These are phyloP conservation scores for Gallinago media DNA, from an alignment of 2,113 vertebrate genomes.

Conservation along the genomic window DNA sequence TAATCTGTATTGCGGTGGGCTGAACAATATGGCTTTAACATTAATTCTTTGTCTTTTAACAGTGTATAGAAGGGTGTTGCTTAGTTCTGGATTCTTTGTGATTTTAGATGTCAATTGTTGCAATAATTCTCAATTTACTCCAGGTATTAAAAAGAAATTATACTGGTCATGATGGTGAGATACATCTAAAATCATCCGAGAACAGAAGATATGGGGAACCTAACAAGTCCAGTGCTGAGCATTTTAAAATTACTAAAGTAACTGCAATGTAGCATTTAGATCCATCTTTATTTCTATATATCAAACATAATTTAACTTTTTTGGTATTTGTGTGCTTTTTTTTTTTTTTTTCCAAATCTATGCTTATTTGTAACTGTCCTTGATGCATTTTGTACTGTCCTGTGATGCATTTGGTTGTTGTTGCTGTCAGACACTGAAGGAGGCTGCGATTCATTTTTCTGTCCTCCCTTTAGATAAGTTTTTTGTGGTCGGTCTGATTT, in stretches of 20 bases:
- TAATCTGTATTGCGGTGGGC: background rate
- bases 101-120: background rate
- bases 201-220: background rate
- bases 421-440: background rate
- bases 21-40: accelerated
- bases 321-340: background rate
- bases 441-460: background rate
- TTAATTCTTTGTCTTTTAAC: background rate
- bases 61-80: background rate
- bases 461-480: background rate
- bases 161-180: background rate
- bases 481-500: background rate
- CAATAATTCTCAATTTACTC: background rate
- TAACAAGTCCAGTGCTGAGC: background rate
- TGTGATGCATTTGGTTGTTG: background rate
- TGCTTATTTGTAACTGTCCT: background rate
- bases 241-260: background rate
- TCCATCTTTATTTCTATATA: background rate
- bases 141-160: background rate
- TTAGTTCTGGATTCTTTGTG: background rate
- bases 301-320: background rate
- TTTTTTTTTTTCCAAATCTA: background rate
- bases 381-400: background rate
- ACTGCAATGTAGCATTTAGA: background rate
- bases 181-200: background rate